Base-by-base conservation (phyloP, 2,888 invertebrate species). In the Standfussiana lucernea region DNA sequence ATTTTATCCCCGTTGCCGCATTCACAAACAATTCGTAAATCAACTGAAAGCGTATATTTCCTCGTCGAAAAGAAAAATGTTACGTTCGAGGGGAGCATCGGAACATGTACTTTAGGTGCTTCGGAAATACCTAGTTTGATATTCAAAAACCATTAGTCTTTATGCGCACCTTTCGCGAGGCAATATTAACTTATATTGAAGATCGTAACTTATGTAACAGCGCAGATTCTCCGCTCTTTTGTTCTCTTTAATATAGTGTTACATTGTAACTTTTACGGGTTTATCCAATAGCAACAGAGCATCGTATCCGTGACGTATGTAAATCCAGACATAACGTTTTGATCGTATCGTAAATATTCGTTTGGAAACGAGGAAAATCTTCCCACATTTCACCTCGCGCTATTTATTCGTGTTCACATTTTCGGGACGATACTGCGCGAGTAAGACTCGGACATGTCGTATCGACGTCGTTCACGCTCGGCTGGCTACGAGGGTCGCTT, bases 1-100 rank as follows among this genome's bases (percentile, higher is more conserved):
- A 79, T 76, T 82, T 82, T 79, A 78, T 83, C 73, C 68, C 56
- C 71, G 47, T 81, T 87, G 86, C 88, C 89, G 82, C 83, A 85
- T 91, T 89, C 81, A 87, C 85, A 87, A 86, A 82, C 78, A 67
- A 82, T 88, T 88, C 87, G 86, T 87, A 87, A 85, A 88, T 90
- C 87, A 76, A 83, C 75, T 70, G 65, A 53, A 47, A 70, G 77
- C 84, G 76, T 87, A 87, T 88, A 87, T 89, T 88, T 89, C 67
- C 89, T 79, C 85, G 83, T 88, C 78, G 77, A 79, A 80, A 89
- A 92, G 92, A 92, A 89, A 89, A 91, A 92, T 92, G 91, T 88
- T 77, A 84, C 80, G 83, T 89, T 88, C 91, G 90, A 86, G 88
- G 77, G 87, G 32, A 86, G 91, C 89, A 89, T 90, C 80, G 75